Percentiles rank a stretch among this genome's conserved stretches.
phyloP scores from a whole-genome alignment of 2,888 invertebrate species.

The Myopa tessellatipennis region DNA sequence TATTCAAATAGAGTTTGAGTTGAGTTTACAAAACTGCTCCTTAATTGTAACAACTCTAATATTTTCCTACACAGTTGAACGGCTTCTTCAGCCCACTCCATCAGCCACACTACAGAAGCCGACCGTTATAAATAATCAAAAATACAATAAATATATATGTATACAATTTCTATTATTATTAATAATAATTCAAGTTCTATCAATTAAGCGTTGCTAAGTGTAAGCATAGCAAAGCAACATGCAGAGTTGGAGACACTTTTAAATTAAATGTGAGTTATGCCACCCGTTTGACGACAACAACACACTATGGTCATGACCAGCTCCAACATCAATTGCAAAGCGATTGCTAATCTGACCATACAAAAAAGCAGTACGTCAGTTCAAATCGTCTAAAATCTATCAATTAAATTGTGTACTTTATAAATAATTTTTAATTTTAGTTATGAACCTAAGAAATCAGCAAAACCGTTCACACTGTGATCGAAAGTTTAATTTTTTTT shows the following conservation, averaged over 20 bases:
- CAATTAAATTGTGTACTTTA: no score
- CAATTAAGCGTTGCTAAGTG: slow-evolving; percentile 17
- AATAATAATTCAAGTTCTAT: slow-evolving; percentile 17
- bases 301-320: neutral
- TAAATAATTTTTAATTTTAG: no score
- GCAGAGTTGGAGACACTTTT: neutral
- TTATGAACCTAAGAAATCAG: no score
- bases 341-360: neutral
- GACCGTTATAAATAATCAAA: slow-evolving; percentile 37
- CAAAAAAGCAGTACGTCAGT: slow-evolving; percentile 30
- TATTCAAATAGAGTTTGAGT: neutral
- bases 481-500: neutral
- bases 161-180: neutral
- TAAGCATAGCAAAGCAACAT: neutral
- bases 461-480: slow-evolving; percentile 14
- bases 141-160: slow-evolving; percentile 6
- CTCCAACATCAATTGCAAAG: neutral
- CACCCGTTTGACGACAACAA: slow-evolving; percentile 25
- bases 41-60: neutral
- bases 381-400: slow-evolving; percentile 20
- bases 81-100: neutral
- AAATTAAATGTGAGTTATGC: slow-evolving; percentile 17
- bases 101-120: slow-evolving; percentile 14
- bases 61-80: neutral
- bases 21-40: neutral